Percentiles rank a stretch among this genome's conserved stretches.
Evolutionary conservation across 2,113 vertebrate genomes (phyloP).

Genomic region (Platycercus adscitus): DNA sequence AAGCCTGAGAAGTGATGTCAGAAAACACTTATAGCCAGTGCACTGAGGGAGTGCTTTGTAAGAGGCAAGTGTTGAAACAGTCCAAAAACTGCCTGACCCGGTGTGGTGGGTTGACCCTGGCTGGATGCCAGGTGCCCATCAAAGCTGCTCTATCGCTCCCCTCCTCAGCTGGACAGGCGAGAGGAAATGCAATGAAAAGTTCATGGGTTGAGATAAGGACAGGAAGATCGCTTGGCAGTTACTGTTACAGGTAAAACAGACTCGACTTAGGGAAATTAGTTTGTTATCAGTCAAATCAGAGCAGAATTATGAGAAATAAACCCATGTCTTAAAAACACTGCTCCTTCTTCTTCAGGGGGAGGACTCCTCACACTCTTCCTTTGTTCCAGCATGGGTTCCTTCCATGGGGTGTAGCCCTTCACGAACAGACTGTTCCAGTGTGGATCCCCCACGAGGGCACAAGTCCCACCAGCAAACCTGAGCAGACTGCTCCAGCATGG

Average conservation of each 20-base stretch:
- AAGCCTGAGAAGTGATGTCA: not conserved
- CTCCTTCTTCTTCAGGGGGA: not conserved
- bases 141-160: not conserved
- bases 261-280: not conserved
- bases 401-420: not conserved
- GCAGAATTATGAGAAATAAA: not conserved
- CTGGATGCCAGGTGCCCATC: not conserved
- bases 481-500: not conserved
- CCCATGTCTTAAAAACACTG: not conserved
- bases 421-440: not conserved
- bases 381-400: not conserved
- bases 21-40: not conserved
- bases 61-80: not conserved
- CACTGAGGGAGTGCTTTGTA: accelerated
- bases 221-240: not conserved
- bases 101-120: not conserved
- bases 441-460: not conserved
- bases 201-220: not conserved
- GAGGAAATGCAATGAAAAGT: not conserved
- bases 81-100: not conserved
- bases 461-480: not conserved
- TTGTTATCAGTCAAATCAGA: not conserved
- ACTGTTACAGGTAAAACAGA: accelerated
- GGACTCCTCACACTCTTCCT: not conserved
- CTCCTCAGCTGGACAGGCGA: not conserved